Evolutionary conservation across 1,140 invertebrate genomes (phyloP), one percentile per base, ranked within the genome.

Genomic region (Adelges cooleyi): DNA sequence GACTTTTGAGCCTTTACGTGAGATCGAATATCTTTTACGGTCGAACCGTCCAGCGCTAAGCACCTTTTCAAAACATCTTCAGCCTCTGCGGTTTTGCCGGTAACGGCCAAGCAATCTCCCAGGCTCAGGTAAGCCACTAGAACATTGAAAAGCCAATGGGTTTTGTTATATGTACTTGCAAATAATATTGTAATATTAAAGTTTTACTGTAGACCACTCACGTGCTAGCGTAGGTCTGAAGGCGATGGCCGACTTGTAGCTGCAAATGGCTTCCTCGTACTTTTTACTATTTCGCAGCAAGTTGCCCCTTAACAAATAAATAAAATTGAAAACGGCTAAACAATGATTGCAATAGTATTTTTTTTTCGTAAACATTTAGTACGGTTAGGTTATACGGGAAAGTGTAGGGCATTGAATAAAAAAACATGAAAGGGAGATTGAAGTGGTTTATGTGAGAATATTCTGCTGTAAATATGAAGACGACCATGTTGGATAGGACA

Each of bases 101-200:
- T 79, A 9, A 87, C 81, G 69, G 88, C 86, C 67, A 94, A 79
- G 23, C 92, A 86, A 67, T 92, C 85, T 1, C 91, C 95, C 69
- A 95, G 80, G 73, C 96, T 97, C 65, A 97, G 84, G 77, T 97
- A 92, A 48, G 94, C 95, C 81, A 95, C 92, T 95, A 81, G 29
- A 84, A 72, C 69, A 71, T n/a, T n/a, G n/a, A n/a, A n/a, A n/a
- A n/a, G n/a, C n/a, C n/a, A n/a, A n/a, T n/a, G n/a, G n/a, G n/a
- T n/a, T n/a, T n/a, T n/a, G n/a, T n/a, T n/a, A n/a, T n/a, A n/a
- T n/a, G n/a, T n/a, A n/a, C n/a, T n/a, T n/a, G n/a, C n/a, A n/a
- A n/a, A n/a, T n/a, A n/a, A n/a, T n/a, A n/a, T n/a, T n/a, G n/a
- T n/a, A n/a, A n/a, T n/a, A n/a, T n/a, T n/a, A n/a, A n/a, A n/a